Evolutionary conservation across 2,797 vertebrate species (phyloP).

Genomic region (Cichlasoma orientale): DNA sequence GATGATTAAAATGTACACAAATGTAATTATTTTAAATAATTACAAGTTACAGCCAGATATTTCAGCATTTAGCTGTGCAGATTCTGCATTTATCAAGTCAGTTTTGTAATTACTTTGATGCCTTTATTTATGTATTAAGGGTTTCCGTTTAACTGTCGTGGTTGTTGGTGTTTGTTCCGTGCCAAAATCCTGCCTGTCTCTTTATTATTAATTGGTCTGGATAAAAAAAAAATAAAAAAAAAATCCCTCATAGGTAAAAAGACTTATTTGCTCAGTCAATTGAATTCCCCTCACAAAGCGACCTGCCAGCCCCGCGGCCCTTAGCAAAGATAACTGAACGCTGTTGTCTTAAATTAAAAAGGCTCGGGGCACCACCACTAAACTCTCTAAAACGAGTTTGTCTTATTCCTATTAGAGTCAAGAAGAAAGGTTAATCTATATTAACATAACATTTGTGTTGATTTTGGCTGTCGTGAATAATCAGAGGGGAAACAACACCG

Average conservation of each 20-base stretch:
- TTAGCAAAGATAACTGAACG: slow-evolving; percentile 72
- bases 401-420: slow-evolving; percentile 70
- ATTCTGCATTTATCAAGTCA: slow-evolving; percentile 19
- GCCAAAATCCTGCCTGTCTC: slow-evolving; percentile 32
- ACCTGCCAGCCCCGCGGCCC: slow-evolving; percentile 68
- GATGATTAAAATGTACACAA: slow-evolving; percentile 55
- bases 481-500: slow-evolving; percentile 20
- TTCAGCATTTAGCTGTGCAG: slow-evolving; percentile 21
- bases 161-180: slow-evolving; percentile 29
- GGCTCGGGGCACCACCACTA: slow-evolving; percentile 67
- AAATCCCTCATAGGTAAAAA: slow-evolving; percentile 79
- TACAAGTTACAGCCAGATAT: slow-evolving; percentile 42
- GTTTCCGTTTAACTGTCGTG: slow-evolving; percentile 25
- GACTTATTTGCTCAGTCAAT: slow-evolving; percentile 81
- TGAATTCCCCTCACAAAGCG: slow-evolving; percentile 72
- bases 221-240: slow-evolving; percentile 42
- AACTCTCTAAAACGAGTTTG: slow-evolving; percentile 76
- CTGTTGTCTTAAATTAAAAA: slow-evolving; percentile 83
- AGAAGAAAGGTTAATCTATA: slow-evolving; percentile 65
- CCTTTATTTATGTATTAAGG: slow-evolving; percentile 25
- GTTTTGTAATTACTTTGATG: slow-evolving; percentile 37
- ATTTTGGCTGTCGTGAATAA: slow-evolving; percentile 59
- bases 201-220: slow-evolving; percentile 78
- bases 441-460: slow-evolving; percentile 70
- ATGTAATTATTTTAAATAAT: slow-evolving; percentile 68